Percentiles rank a stretch among this genome's conserved stretches.
These are phyloP conservation scores for Hoplostethus mediterraneus DNA, from an alignment of 2,797 vertebrate genomes.

Conservation along the genomic window DNA sequence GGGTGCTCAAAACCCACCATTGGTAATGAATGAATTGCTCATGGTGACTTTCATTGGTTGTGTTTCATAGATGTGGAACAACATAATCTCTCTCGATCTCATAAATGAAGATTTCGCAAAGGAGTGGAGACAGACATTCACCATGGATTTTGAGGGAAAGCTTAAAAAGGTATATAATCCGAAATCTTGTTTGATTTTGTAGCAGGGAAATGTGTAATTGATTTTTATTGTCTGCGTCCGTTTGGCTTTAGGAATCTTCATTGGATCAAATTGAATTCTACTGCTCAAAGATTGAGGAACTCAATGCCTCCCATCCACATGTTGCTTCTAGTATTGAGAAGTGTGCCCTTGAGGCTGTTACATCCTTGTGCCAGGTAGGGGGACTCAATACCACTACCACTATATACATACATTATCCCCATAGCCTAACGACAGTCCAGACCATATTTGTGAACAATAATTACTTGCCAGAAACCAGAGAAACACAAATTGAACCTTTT, in stretches of 20 bases:
- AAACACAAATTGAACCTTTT: neutral
- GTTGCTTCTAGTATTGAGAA: slow-evolving; percentile 83
- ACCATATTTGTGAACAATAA: neutral
- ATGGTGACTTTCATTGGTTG: neutral
- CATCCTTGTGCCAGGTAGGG: slow-evolving; percentile 89
- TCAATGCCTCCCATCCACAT: slow-evolving; percentile 56
- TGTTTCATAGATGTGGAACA: slow-evolving; percentile 86
- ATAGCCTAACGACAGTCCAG: neutral
- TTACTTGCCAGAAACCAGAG: neutral
- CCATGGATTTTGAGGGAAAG: slow-evolving; percentile 86
- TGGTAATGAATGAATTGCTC: neutral
- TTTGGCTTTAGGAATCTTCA: slow-evolving; percentile 79
- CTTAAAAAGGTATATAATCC: slow-evolving; percentile 84
- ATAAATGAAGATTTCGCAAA: slow-evolving; percentile 69
- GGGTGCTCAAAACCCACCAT: neutral
- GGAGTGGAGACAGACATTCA: slow-evolving; percentile 84
- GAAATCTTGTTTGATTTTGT: neutral
- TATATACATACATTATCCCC: too few relatives aligned
- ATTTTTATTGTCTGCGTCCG: slow-evolving; percentile 7
- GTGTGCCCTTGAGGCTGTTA: slow-evolving; percentile 91
- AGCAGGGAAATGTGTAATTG: neutral
- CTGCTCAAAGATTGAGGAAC: slow-evolving; percentile 67
- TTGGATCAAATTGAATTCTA: slow-evolving; percentile 85
- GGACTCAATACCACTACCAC: neutral
- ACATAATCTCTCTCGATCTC: slow-evolving; percentile 84